Percentiles rank a stretch among this genome's conserved stretches.
Evolutionary conservation across 2,888 invertebrate genomes (phyloP).

Genomic region (Ferrisia virgata): DNA sequence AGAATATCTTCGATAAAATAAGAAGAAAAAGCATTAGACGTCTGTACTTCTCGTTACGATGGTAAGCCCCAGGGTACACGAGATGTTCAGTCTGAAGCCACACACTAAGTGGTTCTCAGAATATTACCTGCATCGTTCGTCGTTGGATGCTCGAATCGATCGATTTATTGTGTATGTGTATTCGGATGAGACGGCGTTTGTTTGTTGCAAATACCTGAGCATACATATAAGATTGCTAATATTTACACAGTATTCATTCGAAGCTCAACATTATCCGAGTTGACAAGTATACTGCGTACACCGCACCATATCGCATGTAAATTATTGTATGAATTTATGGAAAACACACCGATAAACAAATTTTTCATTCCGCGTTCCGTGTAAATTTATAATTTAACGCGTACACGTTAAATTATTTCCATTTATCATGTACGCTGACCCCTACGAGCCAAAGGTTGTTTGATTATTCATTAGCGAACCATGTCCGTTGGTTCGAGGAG

Average conservation of each 20-base stretch:
- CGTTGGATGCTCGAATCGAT: not conserved
- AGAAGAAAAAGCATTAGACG: conserved; percentile 38
- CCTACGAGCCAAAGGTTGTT: conserved; percentile 2
- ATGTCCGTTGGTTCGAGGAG: not conserved
- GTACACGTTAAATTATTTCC: conserved; percentile 7
- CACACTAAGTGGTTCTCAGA: conserved; percentile 10
- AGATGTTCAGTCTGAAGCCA: conserved; percentile 39
- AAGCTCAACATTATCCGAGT: not conserved
- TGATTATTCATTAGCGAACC: not conserved
- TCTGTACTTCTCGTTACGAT: conserved; percentile 40
- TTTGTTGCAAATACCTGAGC: not conserved
- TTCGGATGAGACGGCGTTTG: too few relatives aligned
- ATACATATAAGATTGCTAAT: not conserved
- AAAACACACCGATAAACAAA: not conserved
- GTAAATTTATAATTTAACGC: not conserved
- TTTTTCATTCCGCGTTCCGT: not conserved
- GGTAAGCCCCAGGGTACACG: conserved; percentile 30
- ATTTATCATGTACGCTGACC: not conserved
- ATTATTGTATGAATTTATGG: not conserved
- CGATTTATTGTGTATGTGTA: too few relatives aligned
- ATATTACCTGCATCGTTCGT: not conserved
- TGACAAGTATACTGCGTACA: not conserved
- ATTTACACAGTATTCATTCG: not conserved
- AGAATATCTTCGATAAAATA: conserved; percentile 33
- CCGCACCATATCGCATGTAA: not conserved